Percentiles rank a stretch among this genome's conserved stretches.
Evolutionary conservation across 1,140 invertebrate species (phyloP).

Genomic region (Eriocheir sinensis): DNA sequence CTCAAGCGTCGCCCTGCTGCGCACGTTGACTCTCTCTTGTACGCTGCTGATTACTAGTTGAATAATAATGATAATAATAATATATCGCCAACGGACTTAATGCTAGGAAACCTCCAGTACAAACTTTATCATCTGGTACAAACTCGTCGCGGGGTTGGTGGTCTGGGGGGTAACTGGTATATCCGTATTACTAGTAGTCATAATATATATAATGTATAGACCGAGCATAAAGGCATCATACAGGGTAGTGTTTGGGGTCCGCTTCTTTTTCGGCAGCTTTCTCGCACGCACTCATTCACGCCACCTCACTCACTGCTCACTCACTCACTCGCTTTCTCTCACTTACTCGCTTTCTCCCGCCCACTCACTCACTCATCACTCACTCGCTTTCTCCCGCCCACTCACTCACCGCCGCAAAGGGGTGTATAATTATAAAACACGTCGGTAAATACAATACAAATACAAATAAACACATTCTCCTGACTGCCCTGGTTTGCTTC

Average conservation of each 20-base stretch:
- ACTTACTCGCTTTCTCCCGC: too few relatives aligned
- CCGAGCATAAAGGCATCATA: constrained; percentile 24
- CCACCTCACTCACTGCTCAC: constrained; percentile 29
- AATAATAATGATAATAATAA: not conserved
- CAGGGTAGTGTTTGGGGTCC: constrained; percentile 19
- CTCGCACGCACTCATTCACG: not conserved
- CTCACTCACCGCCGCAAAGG: constrained; percentile 28
- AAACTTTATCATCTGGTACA: constrained; percentile 67
- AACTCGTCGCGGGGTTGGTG: constrained; percentile 60
- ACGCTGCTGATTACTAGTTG: constrained; percentile 23
- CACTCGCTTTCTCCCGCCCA: not conserved
- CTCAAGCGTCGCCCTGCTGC: constrained; percentile 18
- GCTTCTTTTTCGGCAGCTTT: constrained; percentile 1
- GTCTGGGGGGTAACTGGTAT: not conserved
- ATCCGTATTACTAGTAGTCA: not conserved
- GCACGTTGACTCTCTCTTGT: not conserved
- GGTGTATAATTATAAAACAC: not conserved
- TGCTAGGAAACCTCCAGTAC: constrained; percentile 60
- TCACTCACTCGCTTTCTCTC: not conserved
- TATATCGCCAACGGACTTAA: constrained; percentile 58
- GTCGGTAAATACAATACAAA: not conserved
- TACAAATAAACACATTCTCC: constrained; percentile 10
- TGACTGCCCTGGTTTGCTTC: constrained; percentile 57
- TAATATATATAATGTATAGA: constrained; percentile 20
- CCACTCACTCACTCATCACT: not conserved